phyloP scores from a whole-genome alignment of 2,888 invertebrate genomes.

The Hermaeophaga mercurialis region DNA sequence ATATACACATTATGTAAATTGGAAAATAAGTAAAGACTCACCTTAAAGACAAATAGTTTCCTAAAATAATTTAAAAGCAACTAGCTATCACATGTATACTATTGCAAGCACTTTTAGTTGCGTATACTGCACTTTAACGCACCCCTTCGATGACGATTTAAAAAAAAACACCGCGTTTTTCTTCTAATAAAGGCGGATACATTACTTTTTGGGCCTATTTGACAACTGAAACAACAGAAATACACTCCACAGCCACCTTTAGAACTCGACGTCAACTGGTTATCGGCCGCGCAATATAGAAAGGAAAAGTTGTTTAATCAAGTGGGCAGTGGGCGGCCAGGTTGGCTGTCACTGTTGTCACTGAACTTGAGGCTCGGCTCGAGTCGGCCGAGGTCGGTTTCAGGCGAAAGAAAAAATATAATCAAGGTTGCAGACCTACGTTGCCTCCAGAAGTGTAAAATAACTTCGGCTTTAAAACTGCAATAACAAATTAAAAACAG shows the following conservation, averaged over 20 bases:
- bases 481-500: too few species aligned
- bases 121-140: too few species aligned
- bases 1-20: too few species aligned
- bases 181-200: constrained; percentile 2
- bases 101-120: neutral
- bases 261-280: constrained; percentile 28
- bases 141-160: neutral
- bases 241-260: constrained; percentile 26
- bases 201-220: constrained; percentile 9
- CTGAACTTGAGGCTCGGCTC: constrained; percentile 30
- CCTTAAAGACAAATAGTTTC: neutral
- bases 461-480: too few species aligned
- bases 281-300: constrained; percentile 10
- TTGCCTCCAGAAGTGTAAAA: neutral
- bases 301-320: constrained; percentile 32
- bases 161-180: neutral
- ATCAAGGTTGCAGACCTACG: constrained; percentile 7
- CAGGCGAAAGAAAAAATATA: constrained; percentile 10
- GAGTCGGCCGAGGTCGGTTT: constrained; percentile 24
- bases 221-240: constrained; percentile 12
- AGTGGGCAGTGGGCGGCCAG: constrained; percentile 25
- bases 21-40: neutral
- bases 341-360: constrained; percentile 28
- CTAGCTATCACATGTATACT: neutral
- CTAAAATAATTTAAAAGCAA: neutral